Evolutionary conservation across 2,113 vertebrate genomes (phyloP), one percentile per base, ranked within the genome.

Genomic region (Hippocampus comes): DNA sequence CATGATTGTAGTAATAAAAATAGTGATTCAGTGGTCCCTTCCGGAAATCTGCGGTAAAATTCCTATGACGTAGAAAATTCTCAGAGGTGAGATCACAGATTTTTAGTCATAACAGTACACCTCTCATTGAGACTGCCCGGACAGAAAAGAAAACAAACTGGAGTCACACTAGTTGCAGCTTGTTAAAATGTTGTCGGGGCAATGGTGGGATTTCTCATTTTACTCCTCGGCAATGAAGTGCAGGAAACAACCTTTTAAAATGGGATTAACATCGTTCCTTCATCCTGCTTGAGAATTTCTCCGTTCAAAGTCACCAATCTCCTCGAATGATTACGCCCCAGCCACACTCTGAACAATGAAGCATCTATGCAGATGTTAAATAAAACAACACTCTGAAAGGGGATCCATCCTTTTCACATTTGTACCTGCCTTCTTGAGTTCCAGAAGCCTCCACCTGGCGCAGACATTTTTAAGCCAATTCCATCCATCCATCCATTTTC

Each of bases 381-480:
- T 89, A 89, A 89, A 90, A 87, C 86, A 89, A 81, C 78, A 73
- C 63, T 68, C 71, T 85, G 89, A 89, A 90, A 90, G 80, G 56
- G 55, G 87, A 90, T 81, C 82, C 84, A 63, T 83, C 56, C 69
- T 70, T 21, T 65, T 76, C 79, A 77, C 79, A 71, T 7, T 4
- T 61, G 65, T 15, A 41, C 56, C 21, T 64, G 42, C 73, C 77
- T 73, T 83, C 84, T 89, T 75, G 82, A 76, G 84, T 88, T 84
- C 79, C 85, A 71, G 82, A 80, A 75, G 67, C 77, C 38, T 75
- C 60, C 74, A 46, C 68, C 69, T 65, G 69, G 75, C 72, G 78
- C 78, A 66, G 75, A 83, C 30, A 78, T 71, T 49, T 46, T 23
- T 48, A 77, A 30, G 30, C 30, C 30, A 30, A 4, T 30, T 30